Evolutionary conservation across 2,113 vertebrate genomes (phyloP).

Genomic region (Etheostoma cragini): DNA sequence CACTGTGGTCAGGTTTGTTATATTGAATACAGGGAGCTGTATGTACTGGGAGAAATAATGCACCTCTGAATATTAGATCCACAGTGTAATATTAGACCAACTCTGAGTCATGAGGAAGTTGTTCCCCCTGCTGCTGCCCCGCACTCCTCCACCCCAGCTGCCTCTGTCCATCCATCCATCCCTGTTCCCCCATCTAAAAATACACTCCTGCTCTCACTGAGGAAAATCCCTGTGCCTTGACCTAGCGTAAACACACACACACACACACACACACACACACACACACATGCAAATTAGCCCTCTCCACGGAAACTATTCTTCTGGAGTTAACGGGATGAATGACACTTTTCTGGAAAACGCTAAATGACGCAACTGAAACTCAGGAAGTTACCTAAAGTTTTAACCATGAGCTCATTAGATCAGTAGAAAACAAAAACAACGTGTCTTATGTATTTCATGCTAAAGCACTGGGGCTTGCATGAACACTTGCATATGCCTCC

Average conservation of each 20-base stretch:
- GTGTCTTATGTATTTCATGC: background rate
- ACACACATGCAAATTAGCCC: conserved; percentile 11
- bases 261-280: conserved; percentile 48
- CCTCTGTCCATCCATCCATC: conserved; percentile 79
- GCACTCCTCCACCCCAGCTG: conserved; percentile 76
- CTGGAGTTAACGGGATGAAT: conserved; percentile 41
- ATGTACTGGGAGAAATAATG: conserved; percentile 14
- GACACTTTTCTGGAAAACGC: conserved; percentile 14
- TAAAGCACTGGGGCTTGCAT: background rate
- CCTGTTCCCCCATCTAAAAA: conserved; percentile 75
- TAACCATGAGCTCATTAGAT: conserved; percentile 8
- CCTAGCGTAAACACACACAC: conserved; percentile 41
- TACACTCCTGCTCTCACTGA: conserved; percentile 75
- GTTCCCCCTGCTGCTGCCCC: conserved; percentile 30
- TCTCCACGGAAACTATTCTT: conserved; percentile 62
- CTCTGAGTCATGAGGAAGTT: conserved; percentile 72
- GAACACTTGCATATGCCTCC: too few relatives aligned
- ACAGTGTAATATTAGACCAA: conserved; percentile 60
- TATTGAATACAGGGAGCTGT: background rate
- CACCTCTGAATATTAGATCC: conserved; percentile 12
- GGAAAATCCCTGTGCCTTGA: conserved; percentile 78
- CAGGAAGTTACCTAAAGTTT: conserved; percentile 51
- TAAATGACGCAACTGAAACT: conserved; percentile 20
- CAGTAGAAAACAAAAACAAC: background rate
- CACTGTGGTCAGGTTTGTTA: background rate